Evolutionary conservation across 2,888 invertebrate species (phyloP), one percentile per base, ranked within the genome.

Genomic region (Dynastes tityus): DNA sequence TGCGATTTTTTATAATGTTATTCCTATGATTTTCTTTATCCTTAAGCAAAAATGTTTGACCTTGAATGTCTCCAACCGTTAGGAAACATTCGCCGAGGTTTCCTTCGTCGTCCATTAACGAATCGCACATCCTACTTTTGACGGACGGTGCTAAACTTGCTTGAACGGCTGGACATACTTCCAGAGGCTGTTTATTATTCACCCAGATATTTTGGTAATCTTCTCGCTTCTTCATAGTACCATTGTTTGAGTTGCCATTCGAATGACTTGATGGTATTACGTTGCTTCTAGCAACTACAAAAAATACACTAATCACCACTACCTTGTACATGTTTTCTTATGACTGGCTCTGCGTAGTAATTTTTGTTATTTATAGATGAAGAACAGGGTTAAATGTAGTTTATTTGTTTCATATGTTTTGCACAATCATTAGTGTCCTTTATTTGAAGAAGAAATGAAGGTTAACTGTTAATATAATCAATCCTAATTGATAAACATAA

Each of bases 41-140:
- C 6, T 61, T 49, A 6, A 45, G 45, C 58, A 49, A 61, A 0
- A 61, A 13, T 13, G 45, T 27, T 13, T 40, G 63, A 40, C n/a
- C 27, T 51, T 77, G 58, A 37, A 77, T 27, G 22, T 78, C 78
- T n/a, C 65, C 78, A 40, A 78, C 53, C 11, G 78, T 78, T 22
- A 78, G 29, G 55, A 74, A 78, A 55, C 40, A 71, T 22, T 65
- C 55, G 27, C 64, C 55, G n/a, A 76, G 49, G 27, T 73, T 53
- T 6, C 77, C 68, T 11, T 65, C 61, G 29, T 79, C 67, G 40
- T 49, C 77, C 2, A 16, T 8, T 32, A 27, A 6, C 55, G 22
- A 63, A 22, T 76, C 75, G 49, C 73, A 74, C 74, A 79, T 65
- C 55, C 79, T 65, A 63, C 77, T 79, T 6, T 67, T 45, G 6